phyloP scores from a whole-genome alignment of 2,888 invertebrate species.

The Agriopis leucophaearia region DNA sequence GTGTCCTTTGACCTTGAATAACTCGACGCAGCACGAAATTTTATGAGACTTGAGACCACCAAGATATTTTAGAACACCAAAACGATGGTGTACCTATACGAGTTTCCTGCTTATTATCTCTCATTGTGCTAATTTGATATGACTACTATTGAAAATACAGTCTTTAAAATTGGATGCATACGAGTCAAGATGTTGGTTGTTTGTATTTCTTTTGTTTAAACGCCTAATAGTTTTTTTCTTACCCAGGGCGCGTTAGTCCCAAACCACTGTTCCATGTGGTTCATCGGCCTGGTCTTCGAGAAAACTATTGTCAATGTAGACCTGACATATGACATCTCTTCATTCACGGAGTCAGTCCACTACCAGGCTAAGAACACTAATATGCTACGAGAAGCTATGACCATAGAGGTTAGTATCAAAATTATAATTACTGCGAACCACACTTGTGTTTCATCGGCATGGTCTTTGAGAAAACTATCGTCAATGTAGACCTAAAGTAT shows the following conservation, averaged over 20 bases:
- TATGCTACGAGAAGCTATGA: constrained; percentile 91
- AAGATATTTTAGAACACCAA: no score
- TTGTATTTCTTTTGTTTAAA: neutral
- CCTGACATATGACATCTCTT: constrained; percentile 96
- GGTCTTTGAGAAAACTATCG: constrained; percentile 94
- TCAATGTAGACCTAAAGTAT: constrained; percentile 96
- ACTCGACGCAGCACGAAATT: no score
- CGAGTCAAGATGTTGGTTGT: no score
- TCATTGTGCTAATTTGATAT: no score
- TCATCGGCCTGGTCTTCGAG: constrained; percentile 97
- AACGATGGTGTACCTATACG: no score
- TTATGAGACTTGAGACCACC: no score
- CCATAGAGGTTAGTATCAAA: constrained; percentile 84
- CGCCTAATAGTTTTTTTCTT: constrained; percentile 9
- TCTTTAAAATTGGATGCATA: no score
- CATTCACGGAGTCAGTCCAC: constrained; percentile 95
- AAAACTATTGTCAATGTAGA: constrained; percentile 96
- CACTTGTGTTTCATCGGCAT: constrained; percentile 99
- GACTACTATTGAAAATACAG: no score
- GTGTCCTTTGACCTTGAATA: no score
- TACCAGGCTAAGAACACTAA: constrained; percentile 90
- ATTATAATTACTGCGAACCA: constrained; percentile 68
- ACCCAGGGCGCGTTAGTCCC: constrained; percentile 74
- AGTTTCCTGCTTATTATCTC: no score
- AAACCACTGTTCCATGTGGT: constrained; percentile 96